A percentile compares a stretch with the other conserved stretches of the same genome.
Evolutionary conservation across 1,140 invertebrate species (phyloP).

Genomic region (Leptoteleia sp.): DNA sequence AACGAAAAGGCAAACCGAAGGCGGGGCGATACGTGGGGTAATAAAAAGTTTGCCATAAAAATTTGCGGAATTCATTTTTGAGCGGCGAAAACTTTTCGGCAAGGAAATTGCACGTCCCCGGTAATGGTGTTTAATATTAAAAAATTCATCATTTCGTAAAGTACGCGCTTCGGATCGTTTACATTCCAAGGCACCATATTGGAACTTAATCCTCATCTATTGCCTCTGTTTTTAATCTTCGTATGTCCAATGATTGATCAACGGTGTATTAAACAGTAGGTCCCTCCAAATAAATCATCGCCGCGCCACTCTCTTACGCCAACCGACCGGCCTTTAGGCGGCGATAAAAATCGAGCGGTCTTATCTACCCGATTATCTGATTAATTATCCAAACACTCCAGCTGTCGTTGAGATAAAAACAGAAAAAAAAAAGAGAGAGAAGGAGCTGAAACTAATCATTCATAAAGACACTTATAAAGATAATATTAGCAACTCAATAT

Average conservation of each 20-base stretch:
- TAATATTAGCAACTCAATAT: no score
- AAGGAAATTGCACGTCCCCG: conserved; percentile 30
- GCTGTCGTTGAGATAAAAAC: conserved; percentile 4
- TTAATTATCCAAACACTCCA: conserved; percentile 41
- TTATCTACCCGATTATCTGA: conserved; percentile 44
- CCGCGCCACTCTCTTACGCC: conserved; percentile 40
- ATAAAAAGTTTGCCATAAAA: no score
- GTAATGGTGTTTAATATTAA: conserved; percentile 57
- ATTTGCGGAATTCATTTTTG: no score
- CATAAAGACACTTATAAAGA: no score
- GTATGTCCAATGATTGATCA: conserved; percentile 58
- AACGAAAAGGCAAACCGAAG: no score
- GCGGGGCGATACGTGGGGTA: no score
- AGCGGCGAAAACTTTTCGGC: conserved; percentile 14
- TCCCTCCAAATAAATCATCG: conserved; percentile 56
- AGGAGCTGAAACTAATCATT: no score
- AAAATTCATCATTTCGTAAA: conserved; percentile 52
- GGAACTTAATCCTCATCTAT: conserved; percentile 51
- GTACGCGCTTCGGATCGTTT: conserved; percentile 47
- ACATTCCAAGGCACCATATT: conserved; percentile 55
- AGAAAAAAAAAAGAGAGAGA: no score
- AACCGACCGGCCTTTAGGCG: background rate
- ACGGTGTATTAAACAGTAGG: conserved; percentile 54
- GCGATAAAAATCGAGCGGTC: conserved; percentile 45
- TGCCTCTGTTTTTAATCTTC: conserved; percentile 59